Conservation (phyloP, 2,797 vertebrate species). For the Acanthurus leucopareius region DNA sequence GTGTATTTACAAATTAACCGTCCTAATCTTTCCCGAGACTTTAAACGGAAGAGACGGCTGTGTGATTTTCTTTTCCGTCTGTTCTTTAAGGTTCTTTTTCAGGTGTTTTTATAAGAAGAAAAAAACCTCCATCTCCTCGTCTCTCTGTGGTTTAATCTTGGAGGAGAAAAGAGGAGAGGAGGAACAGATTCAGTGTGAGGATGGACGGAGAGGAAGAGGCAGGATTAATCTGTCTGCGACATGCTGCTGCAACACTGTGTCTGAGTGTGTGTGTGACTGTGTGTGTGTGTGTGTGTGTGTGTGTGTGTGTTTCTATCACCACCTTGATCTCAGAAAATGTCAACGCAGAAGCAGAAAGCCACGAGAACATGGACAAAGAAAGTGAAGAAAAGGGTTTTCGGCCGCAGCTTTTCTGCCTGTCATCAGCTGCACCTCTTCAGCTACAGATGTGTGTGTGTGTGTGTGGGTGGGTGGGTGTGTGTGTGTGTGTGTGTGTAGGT, state of each 20-base stretch:
- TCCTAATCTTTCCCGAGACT: neutral
- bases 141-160: slow-evolving; percentile 41
- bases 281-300: slow-evolving; percentile 13
- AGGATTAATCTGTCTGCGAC: slow-evolving; percentile 40
- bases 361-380: slow-evolving; percentile 7
- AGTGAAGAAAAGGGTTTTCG: slow-evolving; percentile 29
- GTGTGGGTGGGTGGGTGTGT: slow-evolving; percentile 17
- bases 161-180: slow-evolving; percentile 13
- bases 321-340: slow-evolving; percentile 46
- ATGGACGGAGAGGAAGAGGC: slow-evolving; percentile 18
- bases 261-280: neutral
- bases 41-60: neutral
- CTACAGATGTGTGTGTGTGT: neutral
- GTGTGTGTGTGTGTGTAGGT: neutral
- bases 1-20: neutral
- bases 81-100: slow-evolving; percentile 38
- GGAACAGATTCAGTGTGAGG: slow-evolving; percentile 12
- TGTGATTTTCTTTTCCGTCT: neutral
- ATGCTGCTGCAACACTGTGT: neutral
- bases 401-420: slow-evolving; percentile 11
- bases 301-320: slow-evolving; percentile 11
- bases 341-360: slow-evolving; percentile 17
- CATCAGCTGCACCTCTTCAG: slow-evolving; percentile 8
- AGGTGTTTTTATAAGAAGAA: slow-evolving; percentile 14
- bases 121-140: slow-evolving; percentile 14